These are phyloP conservation scores for Uloborus diversus DNA, from an alignment of 1,140 invertebrate genomes.

Conservation along the genomic window DNA sequence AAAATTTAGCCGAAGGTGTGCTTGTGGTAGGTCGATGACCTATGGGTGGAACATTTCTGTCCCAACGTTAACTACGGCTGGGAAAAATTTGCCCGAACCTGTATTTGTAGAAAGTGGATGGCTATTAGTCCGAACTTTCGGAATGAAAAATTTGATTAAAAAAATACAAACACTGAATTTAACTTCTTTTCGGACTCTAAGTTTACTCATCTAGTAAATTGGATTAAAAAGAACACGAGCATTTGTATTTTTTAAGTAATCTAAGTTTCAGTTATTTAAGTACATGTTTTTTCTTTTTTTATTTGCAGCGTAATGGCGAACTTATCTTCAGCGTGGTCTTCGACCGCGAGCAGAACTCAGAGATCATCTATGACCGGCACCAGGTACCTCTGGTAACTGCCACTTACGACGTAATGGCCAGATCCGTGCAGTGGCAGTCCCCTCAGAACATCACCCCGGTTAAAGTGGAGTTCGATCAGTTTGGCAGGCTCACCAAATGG, in stretches of 20 bases:
- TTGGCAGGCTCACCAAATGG: constrained; percentile 91
- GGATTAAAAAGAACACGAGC: background rate
- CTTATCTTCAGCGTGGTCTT: constrained; percentile 85
- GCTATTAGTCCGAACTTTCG: too few species aligned
- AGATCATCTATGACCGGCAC: constrained; percentile 87
- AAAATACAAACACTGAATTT: too few species aligned
- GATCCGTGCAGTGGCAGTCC: constrained; percentile 72
- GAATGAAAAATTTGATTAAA: too few species aligned
- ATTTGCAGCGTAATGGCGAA: constrained; percentile 72
- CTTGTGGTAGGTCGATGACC: too few species aligned
- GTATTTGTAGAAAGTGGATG: too few species aligned
- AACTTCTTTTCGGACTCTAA: too few species aligned
- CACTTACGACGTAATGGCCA: constrained; percentile 83
- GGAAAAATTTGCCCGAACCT: too few species aligned
- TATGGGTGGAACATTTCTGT: too few species aligned
- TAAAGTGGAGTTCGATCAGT: constrained; percentile 69
- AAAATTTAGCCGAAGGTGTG: too few species aligned
- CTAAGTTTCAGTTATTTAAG: background rate
- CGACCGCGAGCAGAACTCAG: constrained; percentile 84
- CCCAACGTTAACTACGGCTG: too few species aligned
- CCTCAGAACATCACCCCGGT: constrained; percentile 63
- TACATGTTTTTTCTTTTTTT: background rate
- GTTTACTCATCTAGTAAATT: too few species aligned
- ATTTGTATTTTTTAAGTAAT: background rate
- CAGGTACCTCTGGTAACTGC: constrained; percentile 83